These are phyloP conservation scores for Xanthia icteritia DNA, from an alignment of 2,888 invertebrate species.

Conservation along the genomic window DNA sequence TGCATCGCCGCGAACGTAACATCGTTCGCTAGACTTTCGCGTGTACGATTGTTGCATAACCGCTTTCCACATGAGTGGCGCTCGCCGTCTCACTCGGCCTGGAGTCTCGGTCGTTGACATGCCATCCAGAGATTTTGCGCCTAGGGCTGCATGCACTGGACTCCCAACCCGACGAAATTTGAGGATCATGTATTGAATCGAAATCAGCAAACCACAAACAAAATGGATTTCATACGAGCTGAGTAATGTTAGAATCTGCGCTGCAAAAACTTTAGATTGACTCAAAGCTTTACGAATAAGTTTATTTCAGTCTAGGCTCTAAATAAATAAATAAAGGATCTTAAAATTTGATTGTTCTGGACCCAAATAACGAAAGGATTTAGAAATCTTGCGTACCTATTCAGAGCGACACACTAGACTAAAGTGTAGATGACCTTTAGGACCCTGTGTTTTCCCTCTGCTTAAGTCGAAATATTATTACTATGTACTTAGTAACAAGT, in stretches of 20 bases:
- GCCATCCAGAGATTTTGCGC: slow-evolving; percentile 79
- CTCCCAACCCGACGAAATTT: slow-evolving; percentile 43
- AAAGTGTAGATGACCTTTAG: slow-evolving; percentile 7
- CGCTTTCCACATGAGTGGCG: slow-evolving; percentile 88
- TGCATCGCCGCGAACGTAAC: slow-evolving; percentile 77
- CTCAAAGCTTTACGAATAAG: not conserved
- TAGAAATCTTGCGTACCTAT: slow-evolving; percentile 1
- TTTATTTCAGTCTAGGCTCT: not conserved
- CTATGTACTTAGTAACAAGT: not conserved
- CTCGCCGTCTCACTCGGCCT: slow-evolving; percentile 83
- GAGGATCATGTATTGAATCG: slow-evolving; percentile 29
- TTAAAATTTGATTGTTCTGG: not conserved
- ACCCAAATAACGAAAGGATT: not conserved
- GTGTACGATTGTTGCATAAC: slow-evolving; percentile 87
- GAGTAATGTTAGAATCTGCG: not conserved
- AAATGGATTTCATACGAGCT: slow-evolving; percentile 28
- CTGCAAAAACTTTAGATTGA: not conserved
- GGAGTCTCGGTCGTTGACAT: slow-evolving; percentile 87
- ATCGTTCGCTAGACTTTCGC: slow-evolving; percentile 83
- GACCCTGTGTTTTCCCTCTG: not conserved
- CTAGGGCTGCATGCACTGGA: slow-evolving; percentile 66
- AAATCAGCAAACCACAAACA: slow-evolving; percentile 34
- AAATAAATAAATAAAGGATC: not conserved
- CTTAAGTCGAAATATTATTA: not conserved
- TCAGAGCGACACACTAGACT: not conserved